A percentile compares a stretch with the other conserved stretches of the same genome.
Evolutionary conservation across 2,113 vertebrate species (phyloP).

Genomic region (Turdus rufiventris): DNA sequence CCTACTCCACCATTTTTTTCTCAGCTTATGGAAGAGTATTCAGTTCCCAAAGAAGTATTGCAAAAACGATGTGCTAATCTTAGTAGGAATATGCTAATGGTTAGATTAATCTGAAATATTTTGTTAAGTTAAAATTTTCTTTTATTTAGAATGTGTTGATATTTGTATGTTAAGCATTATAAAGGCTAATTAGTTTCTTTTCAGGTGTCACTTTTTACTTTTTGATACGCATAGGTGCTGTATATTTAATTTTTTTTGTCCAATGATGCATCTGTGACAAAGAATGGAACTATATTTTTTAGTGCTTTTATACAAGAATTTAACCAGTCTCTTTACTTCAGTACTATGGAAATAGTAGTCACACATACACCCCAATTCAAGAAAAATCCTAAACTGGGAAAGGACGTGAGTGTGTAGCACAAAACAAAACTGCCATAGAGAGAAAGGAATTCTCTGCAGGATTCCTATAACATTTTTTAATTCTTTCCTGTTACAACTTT

Average conservation of each 20-base stretch:
- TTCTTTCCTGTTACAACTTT: not conserved
- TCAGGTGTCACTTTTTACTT: not conserved
- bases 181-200: not conserved
- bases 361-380: rapidly evolving
- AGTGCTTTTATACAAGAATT: not conserved
- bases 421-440: not conserved
- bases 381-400: not conserved
- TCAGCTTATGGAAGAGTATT: not conserved
- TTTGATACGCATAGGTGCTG: not conserved
- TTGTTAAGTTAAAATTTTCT: not conserved
- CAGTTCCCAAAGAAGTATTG: not conserved
- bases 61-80: not conserved
- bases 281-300: not conserved
- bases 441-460: not conserved
- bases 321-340: not conserved
- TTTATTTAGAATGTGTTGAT: not conserved
- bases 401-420: not conserved
- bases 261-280: not conserved
- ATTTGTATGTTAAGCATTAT: not conserved
- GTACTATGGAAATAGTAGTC: not conserved
- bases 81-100: not conserved
- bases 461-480: not conserved
- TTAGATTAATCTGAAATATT: not conserved
- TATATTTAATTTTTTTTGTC: not conserved
- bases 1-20: not conserved